Percentiles rank a stretch among this genome's conserved stretches.
Evolutionary conservation across 2,797 vertebrate species (phyloP).

Genomic region (Anolis apletophallus): DNA sequence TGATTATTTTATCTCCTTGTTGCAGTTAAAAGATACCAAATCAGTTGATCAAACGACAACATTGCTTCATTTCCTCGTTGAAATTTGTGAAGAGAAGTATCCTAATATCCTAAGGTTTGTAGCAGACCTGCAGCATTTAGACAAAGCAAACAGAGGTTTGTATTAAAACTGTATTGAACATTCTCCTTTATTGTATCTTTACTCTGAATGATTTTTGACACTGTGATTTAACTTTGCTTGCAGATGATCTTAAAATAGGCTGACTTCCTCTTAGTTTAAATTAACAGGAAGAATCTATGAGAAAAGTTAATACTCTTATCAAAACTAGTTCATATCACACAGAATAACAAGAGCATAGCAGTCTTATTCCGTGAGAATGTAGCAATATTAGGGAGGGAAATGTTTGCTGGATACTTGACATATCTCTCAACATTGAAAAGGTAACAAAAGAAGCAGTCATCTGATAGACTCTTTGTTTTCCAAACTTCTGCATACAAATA

Average conservation of each 20-base stretch:
- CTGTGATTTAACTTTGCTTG: neutral
- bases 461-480: neutral
- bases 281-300: neutral
- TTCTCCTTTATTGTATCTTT: neutral
- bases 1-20: conserved; percentile 21
- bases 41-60: conserved; percentile 94
- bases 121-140: conserved; percentile 91
- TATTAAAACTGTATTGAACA: conserved; percentile 19
- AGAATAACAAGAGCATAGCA: neutral
- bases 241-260: neutral
- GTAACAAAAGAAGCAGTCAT: neutral
- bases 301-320: neutral
- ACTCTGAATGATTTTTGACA: neutral
- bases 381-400: neutral
- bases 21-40: conserved; percentile 94
- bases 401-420: neutral
- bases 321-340: neutral
- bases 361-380: neutral
- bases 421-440: neutral
- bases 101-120: conserved; percentile 88
- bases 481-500: neutral
- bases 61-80: conserved; percentile 93
- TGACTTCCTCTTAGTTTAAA: neutral
- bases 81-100: conserved; percentile 91
- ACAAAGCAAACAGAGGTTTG: conserved; percentile 95